phyloP scores from a whole-genome alignment of 2,888 invertebrate species.

The Malthinus seriepunctatus region DNA sequence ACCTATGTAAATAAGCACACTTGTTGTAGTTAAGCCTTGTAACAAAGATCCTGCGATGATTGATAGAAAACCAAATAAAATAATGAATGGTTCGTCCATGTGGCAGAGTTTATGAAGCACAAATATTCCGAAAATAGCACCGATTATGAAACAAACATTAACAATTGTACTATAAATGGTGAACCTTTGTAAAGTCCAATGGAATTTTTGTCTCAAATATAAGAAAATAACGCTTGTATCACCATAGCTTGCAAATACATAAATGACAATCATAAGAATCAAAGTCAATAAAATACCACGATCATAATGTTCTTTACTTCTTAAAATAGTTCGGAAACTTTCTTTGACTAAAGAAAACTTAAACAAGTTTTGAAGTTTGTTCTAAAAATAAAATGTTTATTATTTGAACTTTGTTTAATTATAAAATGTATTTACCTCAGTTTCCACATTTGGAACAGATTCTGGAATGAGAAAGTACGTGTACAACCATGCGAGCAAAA shows the following conservation, averaged over 20 bases:
- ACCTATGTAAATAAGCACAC: constrained; percentile 61
- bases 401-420: neutral
- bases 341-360: constrained; percentile 48
- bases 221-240: constrained; percentile 54
- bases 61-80: constrained; percentile 51
- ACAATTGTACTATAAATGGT: constrained; percentile 62
- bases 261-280: constrained; percentile 50
- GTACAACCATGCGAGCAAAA: constrained; percentile 56
- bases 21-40: constrained; percentile 52
- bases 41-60: constrained; percentile 27
- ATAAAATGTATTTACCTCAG: constrained; percentile 7
- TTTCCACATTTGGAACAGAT: constrained; percentile 48
- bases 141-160: constrained; percentile 59
- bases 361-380: constrained; percentile 23
- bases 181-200: constrained; percentile 67
- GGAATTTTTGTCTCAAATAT: constrained; percentile 65
- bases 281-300: constrained; percentile 59
- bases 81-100: constrained; percentile 54
- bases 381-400: constrained; percentile 10
- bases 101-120: constrained; percentile 58
- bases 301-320: constrained; percentile 59
- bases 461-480: constrained; percentile 59
- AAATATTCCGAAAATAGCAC: constrained; percentile 62
- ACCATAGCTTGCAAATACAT: constrained; percentile 43
- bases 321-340: constrained; percentile 62